These are phyloP conservation scores for Caenorhabditis afra DNA, from an alignment of 2,888 invertebrate species.

Conservation along the genomic window DNA sequence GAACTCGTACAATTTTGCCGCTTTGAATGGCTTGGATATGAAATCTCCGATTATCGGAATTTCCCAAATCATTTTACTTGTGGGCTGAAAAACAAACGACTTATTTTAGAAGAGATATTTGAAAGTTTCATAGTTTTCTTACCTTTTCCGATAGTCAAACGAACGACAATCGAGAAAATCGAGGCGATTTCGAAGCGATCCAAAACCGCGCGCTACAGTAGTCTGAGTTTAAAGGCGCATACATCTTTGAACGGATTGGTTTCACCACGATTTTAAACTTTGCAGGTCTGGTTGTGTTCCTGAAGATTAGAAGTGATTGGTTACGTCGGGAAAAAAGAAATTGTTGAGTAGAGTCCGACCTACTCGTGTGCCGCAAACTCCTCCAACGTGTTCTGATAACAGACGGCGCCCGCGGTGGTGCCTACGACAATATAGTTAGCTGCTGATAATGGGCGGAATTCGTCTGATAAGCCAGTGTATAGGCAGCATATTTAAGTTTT, in stretches of 20 bases:
- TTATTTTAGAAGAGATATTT: background rate
- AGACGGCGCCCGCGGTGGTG: background rate
- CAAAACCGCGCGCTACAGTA: background rate
- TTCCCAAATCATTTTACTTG: slow-evolving; percentile 43
- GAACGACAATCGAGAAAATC: background rate
- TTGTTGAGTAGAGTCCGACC: slow-evolving; percentile 39
- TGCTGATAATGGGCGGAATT: slow-evolving; percentile 46
- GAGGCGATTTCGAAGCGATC: background rate
- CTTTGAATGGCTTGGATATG: slow-evolving; percentile 39
- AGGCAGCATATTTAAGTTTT: slow-evolving; percentile 51
- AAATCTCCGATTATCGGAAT: slow-evolving; percentile 57
- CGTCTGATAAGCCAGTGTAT: slow-evolving; percentile 33
- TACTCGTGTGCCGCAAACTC: slow-evolving; percentile 20
- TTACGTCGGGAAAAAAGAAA: too few species aligned
- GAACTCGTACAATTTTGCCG: slow-evolving; percentile 55
- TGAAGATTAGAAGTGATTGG: background rate
- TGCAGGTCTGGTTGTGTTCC: background rate
- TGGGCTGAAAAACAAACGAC: slow-evolving; percentile 7
- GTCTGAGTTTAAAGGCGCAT: slow-evolving; percentile 5
- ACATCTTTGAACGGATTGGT: background rate
- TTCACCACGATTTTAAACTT: background rate
- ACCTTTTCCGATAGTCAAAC: too few species aligned
- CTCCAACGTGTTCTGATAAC: background rate
- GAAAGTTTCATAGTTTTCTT: background rate
- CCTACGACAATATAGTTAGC: slow-evolving; percentile 56